Percentiles rank a stretch among this genome's conserved stretches.
Evolutionary conservation across 2,797 vertebrate genomes (phyloP).

Genomic region (Mus spretus): DNA sequence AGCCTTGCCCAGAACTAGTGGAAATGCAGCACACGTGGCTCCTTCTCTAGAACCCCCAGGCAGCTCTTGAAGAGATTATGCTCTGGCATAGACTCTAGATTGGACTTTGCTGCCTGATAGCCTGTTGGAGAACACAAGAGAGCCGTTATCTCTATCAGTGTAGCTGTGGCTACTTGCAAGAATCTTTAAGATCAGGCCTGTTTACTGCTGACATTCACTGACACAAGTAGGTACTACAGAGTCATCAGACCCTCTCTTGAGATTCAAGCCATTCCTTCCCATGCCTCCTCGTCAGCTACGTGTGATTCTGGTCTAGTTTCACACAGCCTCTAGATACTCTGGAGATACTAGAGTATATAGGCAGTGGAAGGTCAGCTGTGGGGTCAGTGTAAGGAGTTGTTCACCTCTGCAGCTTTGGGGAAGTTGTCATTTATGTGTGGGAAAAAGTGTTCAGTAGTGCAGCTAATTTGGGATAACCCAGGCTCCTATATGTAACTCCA

Average conservation of each 20-base stretch:
- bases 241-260: not conserved
- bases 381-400: no score
- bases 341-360: no score
- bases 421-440: not conserved
- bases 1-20: not conserved
- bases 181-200: not conserved
- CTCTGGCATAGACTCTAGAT: not conserved
- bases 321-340: not conserved
- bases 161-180: not conserved
- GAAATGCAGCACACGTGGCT: not conserved
- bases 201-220: not conserved
- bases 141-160: not conserved
- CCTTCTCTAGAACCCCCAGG: not conserved
- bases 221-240: not conserved
- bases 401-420: not conserved
- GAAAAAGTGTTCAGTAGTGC: not conserved
- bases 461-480: not conserved
- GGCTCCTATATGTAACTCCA: not conserved
- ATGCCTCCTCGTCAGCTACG: not conserved
- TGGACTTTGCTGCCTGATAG: not conserved
- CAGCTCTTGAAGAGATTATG: accelerated
- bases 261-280: not conserved
- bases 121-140: not conserved
- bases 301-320: not conserved
- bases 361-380: not conserved